Base-by-base conservation (phyloP, 2,888 invertebrate species). In the Ophonus ardosiacus region DNA sequence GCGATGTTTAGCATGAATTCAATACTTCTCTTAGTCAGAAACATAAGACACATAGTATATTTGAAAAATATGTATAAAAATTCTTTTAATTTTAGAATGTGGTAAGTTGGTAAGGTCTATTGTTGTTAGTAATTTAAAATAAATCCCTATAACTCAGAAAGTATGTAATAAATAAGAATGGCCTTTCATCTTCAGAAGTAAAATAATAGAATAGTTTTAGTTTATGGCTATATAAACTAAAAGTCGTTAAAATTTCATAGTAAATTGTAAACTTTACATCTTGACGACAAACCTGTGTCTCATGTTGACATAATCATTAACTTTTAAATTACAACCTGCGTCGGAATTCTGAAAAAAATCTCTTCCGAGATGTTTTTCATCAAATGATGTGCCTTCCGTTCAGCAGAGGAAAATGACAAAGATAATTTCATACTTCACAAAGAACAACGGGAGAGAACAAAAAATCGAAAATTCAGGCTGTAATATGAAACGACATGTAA, bases 401-500 rank as follows among this genome's bases (percentile, higher is more conserved):
- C 40, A 3, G 15, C 17, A 74, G 18, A 13, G 21, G 51, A 74
- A 51, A 17, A 18, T n/a, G 74, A 24, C 43, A 74, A 21, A 71
- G 40, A 74, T 74, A 74, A 74, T 74, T 74, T 21, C 21, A 74
- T 74, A 51, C 43, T 74, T 74, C 18, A 18, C 51, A 74, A 56
- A 56, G 51, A 74, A 74, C 40, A 71, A 71, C 40, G 74, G 43
- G 51, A 18, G 18, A 43, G 51, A 51, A 74, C 51, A 56, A 74
- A 74, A 74, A 74, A 51, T 21, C 43, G 51, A 74, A 74, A 74
- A 43, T 18, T 51, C 43, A 21, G 7, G 43, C 43, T 17, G 74
- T 51, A 51, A 71, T 43, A 81, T n/a, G 59, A 81, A 81, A 81
- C 40, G 71, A 56, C 17, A 71, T 38, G 40, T 82, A 82, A 82